Evolutionary conservation across 2,888 invertebrate species (phyloP).

Genomic region (Cremastinae sp.): DNA sequence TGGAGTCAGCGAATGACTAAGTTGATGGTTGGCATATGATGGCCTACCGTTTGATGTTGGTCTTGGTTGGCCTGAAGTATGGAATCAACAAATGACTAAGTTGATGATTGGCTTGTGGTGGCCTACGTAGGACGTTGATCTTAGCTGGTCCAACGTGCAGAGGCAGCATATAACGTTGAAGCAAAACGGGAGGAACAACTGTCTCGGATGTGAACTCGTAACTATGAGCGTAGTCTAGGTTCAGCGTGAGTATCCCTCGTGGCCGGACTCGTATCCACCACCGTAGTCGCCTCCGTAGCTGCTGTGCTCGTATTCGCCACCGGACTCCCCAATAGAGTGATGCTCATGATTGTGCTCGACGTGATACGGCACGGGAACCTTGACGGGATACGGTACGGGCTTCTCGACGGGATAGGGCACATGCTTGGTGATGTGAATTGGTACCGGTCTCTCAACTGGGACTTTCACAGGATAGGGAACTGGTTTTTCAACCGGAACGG

Average conservation of each 20-base stretch:
- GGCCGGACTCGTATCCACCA: slow-evolving; percentile 55
- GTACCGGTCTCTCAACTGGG: slow-evolving; percentile 81
- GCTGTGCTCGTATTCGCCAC: slow-evolving; percentile 46
- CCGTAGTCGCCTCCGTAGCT: slow-evolving; percentile 55
- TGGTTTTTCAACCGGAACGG: slow-evolving; percentile 81
- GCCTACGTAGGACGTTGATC: no score
- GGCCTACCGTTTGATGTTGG: no score
- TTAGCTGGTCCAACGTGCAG: no score
- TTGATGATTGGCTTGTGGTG: no score
- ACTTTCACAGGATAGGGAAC: slow-evolving; percentile 85
- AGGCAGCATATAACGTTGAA: no score
- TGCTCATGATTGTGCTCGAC: slow-evolving; percentile 76
- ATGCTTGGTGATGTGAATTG: slow-evolving; percentile 76
- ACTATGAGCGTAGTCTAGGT: slow-evolving; percentile 13
- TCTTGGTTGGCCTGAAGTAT: no score
- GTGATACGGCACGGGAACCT: slow-evolving; percentile 86
- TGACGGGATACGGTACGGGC: slow-evolving; percentile 86
- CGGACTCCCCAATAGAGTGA: slow-evolving; percentile 41
- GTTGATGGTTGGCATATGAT: no score
- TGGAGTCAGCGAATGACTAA: no score
- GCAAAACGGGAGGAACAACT: slow-evolving; percentile 39
- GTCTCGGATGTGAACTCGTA: slow-evolving; percentile 10
- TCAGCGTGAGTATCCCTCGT: slow-evolving; percentile 55
- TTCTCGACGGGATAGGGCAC: slow-evolving; percentile 76
- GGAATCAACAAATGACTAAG: no score